Conservation (phyloP, 2,113 vertebrate species). For the Ictalurus punctatus region DNA sequence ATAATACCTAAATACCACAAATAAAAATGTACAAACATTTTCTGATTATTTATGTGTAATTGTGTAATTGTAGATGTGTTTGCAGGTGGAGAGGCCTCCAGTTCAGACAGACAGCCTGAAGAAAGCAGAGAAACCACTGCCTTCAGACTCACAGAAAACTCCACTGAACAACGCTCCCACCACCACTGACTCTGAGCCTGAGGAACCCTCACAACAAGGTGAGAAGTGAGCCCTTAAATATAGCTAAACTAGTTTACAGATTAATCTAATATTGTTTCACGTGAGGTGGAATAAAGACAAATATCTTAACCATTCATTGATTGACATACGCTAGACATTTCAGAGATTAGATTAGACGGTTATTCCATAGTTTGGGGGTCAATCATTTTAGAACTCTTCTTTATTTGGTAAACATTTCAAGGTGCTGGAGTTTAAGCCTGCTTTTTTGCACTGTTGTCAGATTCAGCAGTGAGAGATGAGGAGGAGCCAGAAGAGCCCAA, state of each 20-base stretch:
- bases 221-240: background rate
- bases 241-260: background rate
- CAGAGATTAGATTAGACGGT: constrained; percentile 3
- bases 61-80: constrained; percentile 14
- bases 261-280: background rate
- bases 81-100: constrained; percentile 88
- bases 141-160: constrained; percentile 81
- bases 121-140: constrained; percentile 84
- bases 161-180: constrained; percentile 78
- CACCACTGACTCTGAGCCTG: constrained; percentile 86
- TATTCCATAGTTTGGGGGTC: background rate
- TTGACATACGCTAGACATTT: background rate
- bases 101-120: constrained; percentile 86
- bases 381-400: background rate
- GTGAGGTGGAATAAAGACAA: background rate
- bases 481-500: constrained; percentile 79
- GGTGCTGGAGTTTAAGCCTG: background rate
- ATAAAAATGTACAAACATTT: background rate
- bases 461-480: constrained; percentile 63
- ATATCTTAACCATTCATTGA: background rate
- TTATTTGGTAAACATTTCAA: background rate
- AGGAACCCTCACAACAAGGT: constrained; percentile 88
- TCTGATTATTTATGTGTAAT: background rate
- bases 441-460: constrained; percentile 12
- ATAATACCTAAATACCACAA: background rate